Percentiles rank a stretch among this genome's conserved stretches.
Conservation (phyloP, 2,888 invertebrate genomes). For the Latheticus oryzae region DNA sequence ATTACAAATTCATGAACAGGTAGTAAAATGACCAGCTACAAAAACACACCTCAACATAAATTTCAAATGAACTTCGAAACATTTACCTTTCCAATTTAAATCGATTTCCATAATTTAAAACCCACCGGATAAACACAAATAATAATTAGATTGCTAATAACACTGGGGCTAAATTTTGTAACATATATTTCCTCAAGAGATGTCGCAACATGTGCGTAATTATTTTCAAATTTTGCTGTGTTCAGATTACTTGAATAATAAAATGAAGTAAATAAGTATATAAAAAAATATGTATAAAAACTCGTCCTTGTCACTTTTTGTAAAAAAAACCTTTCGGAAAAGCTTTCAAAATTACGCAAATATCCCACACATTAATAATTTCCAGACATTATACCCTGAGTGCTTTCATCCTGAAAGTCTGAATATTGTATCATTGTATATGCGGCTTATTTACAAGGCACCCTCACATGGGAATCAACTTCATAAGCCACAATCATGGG, state of each 20-base stretch:
- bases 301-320: no score
- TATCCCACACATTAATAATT: constrained; percentile 21
- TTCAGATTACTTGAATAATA: no score
- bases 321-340: no score
- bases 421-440: constrained; percentile 28
- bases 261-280: no score
- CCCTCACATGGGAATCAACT: constrained; percentile 37
- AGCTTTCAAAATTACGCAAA: constrained; percentile 10
- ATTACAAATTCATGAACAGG: no score
- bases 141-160: constrained; percentile 10
- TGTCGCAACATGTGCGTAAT: no score
- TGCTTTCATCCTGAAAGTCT: constrained; percentile 18
- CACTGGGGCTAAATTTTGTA: no score
- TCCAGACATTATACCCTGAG: constrained; percentile 3
- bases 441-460: constrained; percentile 33
- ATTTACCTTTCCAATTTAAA: constrained; percentile 13
- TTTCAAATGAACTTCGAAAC: constrained; percentile 6
- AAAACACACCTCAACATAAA: no score
- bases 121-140: constrained; percentile 9
- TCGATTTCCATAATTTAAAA: constrained; percentile 22
- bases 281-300: no score
- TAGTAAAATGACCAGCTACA: no score
- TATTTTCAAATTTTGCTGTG: no score
- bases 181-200: no score
- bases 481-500: constrained; percentile 40